Percentiles rank a stretch among this genome's conserved stretches.
Evolutionary conservation across 2,113 vertebrate species (phyloP).

Genomic region (Tympanuchus pallidicinctus): DNA sequence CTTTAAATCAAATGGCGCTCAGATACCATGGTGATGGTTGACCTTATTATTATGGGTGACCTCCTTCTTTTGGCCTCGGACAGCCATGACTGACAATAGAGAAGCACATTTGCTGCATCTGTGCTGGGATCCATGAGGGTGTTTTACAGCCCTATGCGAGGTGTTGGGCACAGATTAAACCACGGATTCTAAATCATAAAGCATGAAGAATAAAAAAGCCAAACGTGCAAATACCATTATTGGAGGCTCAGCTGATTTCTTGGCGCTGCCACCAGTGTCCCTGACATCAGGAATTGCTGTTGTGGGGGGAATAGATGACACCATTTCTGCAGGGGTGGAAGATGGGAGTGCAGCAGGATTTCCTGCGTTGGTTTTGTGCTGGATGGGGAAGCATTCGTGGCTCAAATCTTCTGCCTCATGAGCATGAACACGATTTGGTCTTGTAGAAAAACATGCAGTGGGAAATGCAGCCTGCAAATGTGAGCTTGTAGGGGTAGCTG

Average conservation of each 20-base stretch:
- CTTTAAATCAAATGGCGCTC: slow-evolving; percentile 67
- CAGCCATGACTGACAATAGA: slow-evolving; percentile 44
- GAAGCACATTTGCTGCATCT: not conserved
- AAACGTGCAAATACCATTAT: not conserved
- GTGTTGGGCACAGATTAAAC: not conserved
- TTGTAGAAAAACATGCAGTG: not conserved
- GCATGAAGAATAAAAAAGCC: not conserved
- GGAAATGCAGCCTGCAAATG: slow-evolving; percentile 15
- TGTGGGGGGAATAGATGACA: slow-evolving; percentile 31
- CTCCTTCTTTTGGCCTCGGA: slow-evolving; percentile 60
- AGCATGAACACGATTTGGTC: not conserved
- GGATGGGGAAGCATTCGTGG: slow-evolving; percentile 5
- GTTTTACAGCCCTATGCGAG: not conserved
- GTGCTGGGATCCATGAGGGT: not conserved
- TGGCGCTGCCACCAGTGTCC: slow-evolving; percentile 43
- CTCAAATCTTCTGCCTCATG: not conserved
- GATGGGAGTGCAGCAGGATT: slow-evolving; percentile 41
- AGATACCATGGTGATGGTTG: slow-evolving; percentile 74
- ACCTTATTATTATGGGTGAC: slow-evolving; percentile 69
- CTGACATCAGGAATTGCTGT: slow-evolving; percentile 19
- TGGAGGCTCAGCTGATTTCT: slow-evolving; percentile 58
- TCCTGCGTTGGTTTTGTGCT: slow-evolving; percentile 41
- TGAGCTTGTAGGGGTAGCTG: slow-evolving; percentile 11
- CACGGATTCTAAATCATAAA: slow-evolving; percentile 25
- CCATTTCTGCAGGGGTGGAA: slow-evolving; percentile 49